phyloP scores from a whole-genome alignment of 2,888 invertebrate genomes.

The Peribatodes rhomboidaria region DNA sequence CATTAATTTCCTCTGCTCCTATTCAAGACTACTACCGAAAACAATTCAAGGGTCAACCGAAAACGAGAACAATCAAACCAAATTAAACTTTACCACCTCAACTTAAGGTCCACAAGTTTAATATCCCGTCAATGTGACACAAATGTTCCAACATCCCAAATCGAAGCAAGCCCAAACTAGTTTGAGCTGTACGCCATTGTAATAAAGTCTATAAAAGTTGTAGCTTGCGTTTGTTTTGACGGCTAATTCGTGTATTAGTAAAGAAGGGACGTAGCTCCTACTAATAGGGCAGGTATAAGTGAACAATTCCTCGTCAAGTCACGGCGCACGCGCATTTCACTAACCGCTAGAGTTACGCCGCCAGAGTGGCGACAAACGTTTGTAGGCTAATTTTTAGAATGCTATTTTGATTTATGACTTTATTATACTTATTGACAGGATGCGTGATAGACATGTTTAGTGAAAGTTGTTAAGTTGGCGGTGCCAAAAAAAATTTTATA shows the following conservation, averaged over 20 bases:
- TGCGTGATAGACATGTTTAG: too few species aligned
- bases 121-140: not conserved
- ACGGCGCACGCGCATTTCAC: slow-evolving; percentile 69
- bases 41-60: slow-evolving; percentile 6
- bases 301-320: slow-evolving; percentile 76
- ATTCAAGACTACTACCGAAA: slow-evolving; percentile 18
- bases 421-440: not conserved
- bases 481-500: too few species aligned
- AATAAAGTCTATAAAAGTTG: slow-evolving; percentile 11
- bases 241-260: slow-evolving; percentile 76
- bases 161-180: not conserved
- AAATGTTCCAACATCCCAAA: slow-evolving; percentile 47
- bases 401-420: slow-evolving; percentile 23
- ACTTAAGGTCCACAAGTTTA: slow-evolving; percentile 1
- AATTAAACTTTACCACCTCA: not conserved
- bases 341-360: slow-evolving; percentile 25
- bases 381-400: slow-evolving; percentile 22
- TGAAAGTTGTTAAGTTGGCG: too few species aligned
- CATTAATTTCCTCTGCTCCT: slow-evolving; percentile 24
- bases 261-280: slow-evolving; percentile 56
- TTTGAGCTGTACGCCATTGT: slow-evolving; percentile 6
- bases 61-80: slow-evolving; percentile 3
- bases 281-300: slow-evolving; percentile 58
- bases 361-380: slow-evolving; percentile 32
- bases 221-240: slow-evolving; percentile 10